Base-by-base conservation (phyloP, 2,113 vertebrate genomes). In the Erythrolamprus reginae region DNA sequence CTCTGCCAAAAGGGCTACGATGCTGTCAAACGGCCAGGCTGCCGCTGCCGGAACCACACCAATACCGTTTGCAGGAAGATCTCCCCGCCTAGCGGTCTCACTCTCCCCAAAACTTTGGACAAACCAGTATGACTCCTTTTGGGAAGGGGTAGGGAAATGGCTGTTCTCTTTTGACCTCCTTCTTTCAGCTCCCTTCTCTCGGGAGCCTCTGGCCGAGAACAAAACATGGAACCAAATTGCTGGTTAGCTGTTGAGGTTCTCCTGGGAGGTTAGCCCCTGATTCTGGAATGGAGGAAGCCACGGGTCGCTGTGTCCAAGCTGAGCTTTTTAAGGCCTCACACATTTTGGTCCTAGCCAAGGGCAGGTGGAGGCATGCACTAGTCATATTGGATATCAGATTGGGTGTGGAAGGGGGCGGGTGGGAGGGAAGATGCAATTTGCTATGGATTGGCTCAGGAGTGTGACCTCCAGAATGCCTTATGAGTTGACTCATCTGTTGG, bases 61-160 rank as follows among this genome's bases (percentile, higher is more conserved):
- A 99, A 99, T 95, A 98, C 99, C 0, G 99, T 99, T 95, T 99
- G 98, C 97, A 98, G 99, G 90, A 99, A 99, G 96, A 98, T 99
- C 94, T 99, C 99, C 47, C 97, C 98, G 61, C 96, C 98, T 91
- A 94, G 97, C 28, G 96, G 97, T 8, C 94, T 98, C 0, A 96
- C 98, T 51, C 98, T 98, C 92, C 98, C 98, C 94, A 99, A 99
- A 97, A 96, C 98, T 84, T 95, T 98, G 94, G 98, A 99, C 87
- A 99, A 99, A 94, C 98, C 98, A 2, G 98, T 99, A 98, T 99
- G 98, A 99, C 98, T 96, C 89, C 90, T 88, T 0, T 23, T 5
- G 52, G 10, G 88, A 90, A 87, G 93, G 93, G 93, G 93, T 28
- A 83, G 42, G 42, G 28, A 23, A 61, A 24, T 5, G 95, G 93